Conservation (phyloP, 2,888 invertebrate genomes). For the Ctenicera cuprea region DNA sequence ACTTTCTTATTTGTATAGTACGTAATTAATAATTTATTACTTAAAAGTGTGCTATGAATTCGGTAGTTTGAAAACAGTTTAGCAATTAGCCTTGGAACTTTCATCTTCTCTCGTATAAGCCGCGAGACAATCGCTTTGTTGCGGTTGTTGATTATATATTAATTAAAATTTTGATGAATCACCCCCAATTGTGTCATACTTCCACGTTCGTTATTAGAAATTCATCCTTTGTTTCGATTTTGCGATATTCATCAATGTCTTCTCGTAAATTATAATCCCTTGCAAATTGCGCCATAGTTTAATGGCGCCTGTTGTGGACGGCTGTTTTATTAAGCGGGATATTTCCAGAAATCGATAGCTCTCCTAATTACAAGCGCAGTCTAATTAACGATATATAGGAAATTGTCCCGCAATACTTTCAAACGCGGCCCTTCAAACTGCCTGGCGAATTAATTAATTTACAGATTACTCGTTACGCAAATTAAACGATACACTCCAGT, state of each 20-base stretch:
- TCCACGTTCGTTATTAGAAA: conserved; percentile 68
- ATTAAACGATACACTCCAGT: conserved; percentile 50
- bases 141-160: conserved; percentile 71
- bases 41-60: conserved; percentile 37
- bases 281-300: conserved; percentile 62
- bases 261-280: conserved; percentile 63
- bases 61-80: conserved; percentile 46
- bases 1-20: neutral
- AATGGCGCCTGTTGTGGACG: conserved; percentile 63
- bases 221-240: conserved; percentile 68
- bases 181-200: conserved; percentile 68
- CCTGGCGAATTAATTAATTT: conserved; percentile 71
- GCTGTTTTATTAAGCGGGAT: conserved; percentile 68
- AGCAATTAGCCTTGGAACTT: conserved; percentile 58
- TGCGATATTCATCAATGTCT: conserved; percentile 65
- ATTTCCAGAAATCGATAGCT: conserved; percentile 70
- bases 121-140: conserved; percentile 69
- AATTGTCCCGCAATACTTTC: conserved; percentile 73
- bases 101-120: conserved; percentile 58
- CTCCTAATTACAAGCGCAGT: conserved; percentile 71
- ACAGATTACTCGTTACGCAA: conserved; percentile 71
- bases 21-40: conserved; percentile 18
- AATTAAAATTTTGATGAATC: conserved; percentile 71
- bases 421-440: conserved; percentile 68
- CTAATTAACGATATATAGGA: conserved; percentile 73